Evolutionary conservation across 2,888 invertebrate species (phyloP).

Genomic region (Eristalis arbustorum): DNA sequence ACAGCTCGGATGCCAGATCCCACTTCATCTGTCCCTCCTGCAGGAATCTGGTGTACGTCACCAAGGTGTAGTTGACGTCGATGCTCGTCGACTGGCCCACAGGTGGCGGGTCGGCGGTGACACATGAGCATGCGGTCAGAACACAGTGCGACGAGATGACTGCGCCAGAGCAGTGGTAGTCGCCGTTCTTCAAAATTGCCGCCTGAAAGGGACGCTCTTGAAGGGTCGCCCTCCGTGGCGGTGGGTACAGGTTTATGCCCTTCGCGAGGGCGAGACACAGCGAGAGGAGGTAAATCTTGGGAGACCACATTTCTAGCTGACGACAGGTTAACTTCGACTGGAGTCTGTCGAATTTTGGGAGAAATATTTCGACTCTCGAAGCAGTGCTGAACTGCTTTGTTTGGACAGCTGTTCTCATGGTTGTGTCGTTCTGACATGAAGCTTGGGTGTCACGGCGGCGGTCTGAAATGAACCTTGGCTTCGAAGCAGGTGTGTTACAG

Average conservation of each 20-base stretch:
- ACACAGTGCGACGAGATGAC: constrained; percentile 18
- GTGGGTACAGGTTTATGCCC: not conserved
- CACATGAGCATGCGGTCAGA: constrained; percentile 37
- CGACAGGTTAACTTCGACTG: not conserved
- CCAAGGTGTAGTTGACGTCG: not conserved
- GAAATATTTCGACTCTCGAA: not conserved
- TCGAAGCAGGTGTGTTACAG: too few species aligned
- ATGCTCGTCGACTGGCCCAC: not conserved
- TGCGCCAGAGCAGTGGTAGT: constrained; percentile 3
- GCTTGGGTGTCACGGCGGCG: not conserved
- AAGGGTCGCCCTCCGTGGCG: constrained; percentile 17
- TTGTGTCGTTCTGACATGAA: not conserved
- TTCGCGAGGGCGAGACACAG: not conserved
- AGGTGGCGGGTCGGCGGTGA: not conserved
- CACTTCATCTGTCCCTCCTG: not conserved
- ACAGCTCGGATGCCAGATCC: not conserved
- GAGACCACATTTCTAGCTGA: not conserved
- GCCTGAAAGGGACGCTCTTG: constrained; percentile 37
- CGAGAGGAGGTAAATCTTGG: not conserved
- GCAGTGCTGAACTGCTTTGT: not conserved
- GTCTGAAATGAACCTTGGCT: too few species aligned
- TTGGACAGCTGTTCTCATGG: not conserved
- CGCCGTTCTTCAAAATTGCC: constrained; percentile 15
- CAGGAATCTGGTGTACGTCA: not conserved
- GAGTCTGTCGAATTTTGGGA: not conserved